phyloP scores from a whole-genome alignment of 2,797 vertebrate genomes.

The Odontamblyopus rebecca region DNA sequence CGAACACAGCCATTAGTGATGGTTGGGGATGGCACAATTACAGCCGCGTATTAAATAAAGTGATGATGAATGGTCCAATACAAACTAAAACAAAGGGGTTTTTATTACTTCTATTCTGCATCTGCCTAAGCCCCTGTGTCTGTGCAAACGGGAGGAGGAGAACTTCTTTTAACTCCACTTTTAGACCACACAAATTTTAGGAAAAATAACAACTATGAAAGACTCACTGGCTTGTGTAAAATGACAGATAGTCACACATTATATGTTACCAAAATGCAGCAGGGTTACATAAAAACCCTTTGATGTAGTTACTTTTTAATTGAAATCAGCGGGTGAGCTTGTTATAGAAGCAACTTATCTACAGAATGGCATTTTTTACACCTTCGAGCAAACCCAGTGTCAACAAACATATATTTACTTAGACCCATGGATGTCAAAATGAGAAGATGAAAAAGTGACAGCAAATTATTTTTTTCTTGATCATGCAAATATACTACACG shows the following conservation, averaged over 20 bases:
- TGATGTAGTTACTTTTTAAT: conserved; percentile 54
- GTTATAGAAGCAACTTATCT: conserved; percentile 52
- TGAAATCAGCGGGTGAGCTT: conserved; percentile 69
- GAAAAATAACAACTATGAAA: conserved; percentile 40
- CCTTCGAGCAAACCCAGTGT: conserved; percentile 20
- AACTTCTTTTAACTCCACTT: conserved; percentile 59
- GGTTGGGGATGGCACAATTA: conserved; percentile 87
- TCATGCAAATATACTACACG: conserved; percentile 51
- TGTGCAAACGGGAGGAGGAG: conserved; percentile 54
- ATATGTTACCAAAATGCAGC: conserved; percentile 41
- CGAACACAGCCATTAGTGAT: conserved; percentile 84
- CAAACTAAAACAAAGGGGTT: conserved; percentile 86
- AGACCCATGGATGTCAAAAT: conserved; percentile 19
- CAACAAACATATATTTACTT: conserved; percentile 18
- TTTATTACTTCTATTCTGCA: conserved; percentile 83
- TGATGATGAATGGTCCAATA: conserved; percentile 90
- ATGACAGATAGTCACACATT: conserved; percentile 49
- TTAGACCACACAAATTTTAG: conserved; percentile 45
- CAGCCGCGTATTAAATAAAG: conserved; percentile 88
- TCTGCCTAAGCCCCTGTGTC: conserved; percentile 55
- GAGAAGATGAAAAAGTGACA: conserved; percentile 50
- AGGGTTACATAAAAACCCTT: conserved; percentile 34
- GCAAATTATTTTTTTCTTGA: conserved; percentile 58
- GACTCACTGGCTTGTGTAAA: conserved; percentile 49
- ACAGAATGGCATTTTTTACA: conserved; percentile 28